Evolutionary conservation across 2,888 invertebrate genomes (phyloP), one percentile per base, ranked within the genome.

Genomic region (Drosophila niveifrons): DNA sequence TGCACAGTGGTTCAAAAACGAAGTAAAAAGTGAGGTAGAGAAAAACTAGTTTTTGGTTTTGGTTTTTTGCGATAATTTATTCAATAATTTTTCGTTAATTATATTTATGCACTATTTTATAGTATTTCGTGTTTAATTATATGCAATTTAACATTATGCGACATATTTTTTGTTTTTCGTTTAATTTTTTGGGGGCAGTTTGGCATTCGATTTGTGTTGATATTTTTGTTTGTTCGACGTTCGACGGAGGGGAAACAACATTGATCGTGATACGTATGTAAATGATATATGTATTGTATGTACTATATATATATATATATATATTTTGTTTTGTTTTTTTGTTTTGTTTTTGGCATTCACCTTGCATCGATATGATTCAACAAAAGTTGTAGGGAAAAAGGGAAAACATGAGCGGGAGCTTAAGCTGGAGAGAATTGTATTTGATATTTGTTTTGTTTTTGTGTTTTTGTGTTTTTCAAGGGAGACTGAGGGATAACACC

Each of bases 71-170:
- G 80, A 83, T 90, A 89, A 88, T 84, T 90, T 87, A 87, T 88
- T 90, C 78, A 81, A 77, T 85, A 88, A 78, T 84, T 84, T 80
- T 76, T 79, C 71, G 67, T 82, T 81, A 75, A 81, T 88, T 80
- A 79, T 89, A 82, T 83, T 88, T 83, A 88, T 80, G 87, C 82
- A 88, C 87, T 90, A 89, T 90, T 89, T 90, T 82, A 90, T 90
- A 89, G 89, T 89, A 84, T 90, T 90, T 86, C 80, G 78, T 80
- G 80, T 88, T 82, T 78, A 74, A 72, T 82, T 64, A 59, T 68
- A 82, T 84, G 80, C 79, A 75, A 89, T 87, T 76, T 80, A 88
- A 90, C 89, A 90, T 84, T 86, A 82, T 82, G 86, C 75, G 80
- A 78, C 80, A 72, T 68, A 62, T 29, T 34, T 29, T 34, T 46